Percentiles rank a stretch among this genome's conserved stretches.
phyloP scores from a whole-genome alignment of 2,113 vertebrate species.

The Psittacula cyanocephala region DNA sequence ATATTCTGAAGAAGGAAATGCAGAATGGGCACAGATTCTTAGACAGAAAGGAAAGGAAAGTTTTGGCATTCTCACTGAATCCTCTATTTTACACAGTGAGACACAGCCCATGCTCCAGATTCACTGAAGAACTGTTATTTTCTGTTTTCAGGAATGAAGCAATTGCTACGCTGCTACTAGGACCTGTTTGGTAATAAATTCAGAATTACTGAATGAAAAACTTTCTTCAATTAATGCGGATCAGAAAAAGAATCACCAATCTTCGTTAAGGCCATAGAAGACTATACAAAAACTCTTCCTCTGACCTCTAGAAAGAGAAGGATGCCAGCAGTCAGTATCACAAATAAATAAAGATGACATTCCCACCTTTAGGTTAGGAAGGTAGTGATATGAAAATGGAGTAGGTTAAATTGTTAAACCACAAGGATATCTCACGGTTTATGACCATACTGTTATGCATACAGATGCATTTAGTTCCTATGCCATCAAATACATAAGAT shows the following conservation, averaged over 20 bases:
- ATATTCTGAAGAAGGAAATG: not conserved
- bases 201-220: not conserved
- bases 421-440: not conserved
- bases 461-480: not conserved
- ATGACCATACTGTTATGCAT: not conserved
- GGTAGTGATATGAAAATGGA: not conserved
- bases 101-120: not conserved
- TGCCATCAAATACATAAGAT: not conserved
- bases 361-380: not conserved
- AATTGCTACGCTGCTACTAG: not conserved
- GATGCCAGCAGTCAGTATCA: not conserved
- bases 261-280: not conserved
- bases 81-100: not conserved
- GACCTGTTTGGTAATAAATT: not conserved
- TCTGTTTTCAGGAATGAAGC: not conserved
- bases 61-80: not conserved
- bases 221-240: not conserved
- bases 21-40: not conserved
- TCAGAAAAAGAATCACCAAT: not conserved
- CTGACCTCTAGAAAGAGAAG: not conserved
- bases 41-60: not conserved
- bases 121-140: not conserved
- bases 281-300: not conserved
- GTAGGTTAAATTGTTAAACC: not conserved
- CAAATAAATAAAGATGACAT: not conserved